Conservation (phyloP, 2,888 invertebrate species). For the Minunthozetes semirufus region DNA sequence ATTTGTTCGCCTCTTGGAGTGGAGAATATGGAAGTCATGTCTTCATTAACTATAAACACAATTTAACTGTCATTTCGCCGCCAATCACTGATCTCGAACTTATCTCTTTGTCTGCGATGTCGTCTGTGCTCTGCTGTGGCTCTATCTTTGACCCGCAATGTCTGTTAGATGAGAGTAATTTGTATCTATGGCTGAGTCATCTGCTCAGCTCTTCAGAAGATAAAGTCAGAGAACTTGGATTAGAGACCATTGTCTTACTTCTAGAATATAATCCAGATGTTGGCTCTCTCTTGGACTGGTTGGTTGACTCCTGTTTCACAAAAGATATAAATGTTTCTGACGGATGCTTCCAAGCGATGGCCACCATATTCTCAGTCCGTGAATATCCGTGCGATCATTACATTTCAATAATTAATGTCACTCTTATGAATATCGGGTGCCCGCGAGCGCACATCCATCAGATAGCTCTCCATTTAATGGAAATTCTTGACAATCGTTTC, state of each 20-base stretch:
- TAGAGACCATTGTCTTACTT: constrained; percentile 85
- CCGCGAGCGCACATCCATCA: constrained; percentile 86
- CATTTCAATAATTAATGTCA: constrained; percentile 94
- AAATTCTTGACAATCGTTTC: constrained; percentile 83
- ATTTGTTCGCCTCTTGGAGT: constrained; percentile 88
- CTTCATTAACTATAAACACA: constrained; percentile 35
- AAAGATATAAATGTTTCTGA: constrained; percentile 83
- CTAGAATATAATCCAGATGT: constrained; percentile 92
- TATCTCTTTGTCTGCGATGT: constrained; percentile 72
- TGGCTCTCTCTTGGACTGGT: constrained; percentile 85
- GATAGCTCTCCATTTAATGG: constrained; percentile 85
- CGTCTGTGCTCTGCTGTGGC: constrained; percentile 89
- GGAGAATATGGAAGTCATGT: constrained; percentile 63
- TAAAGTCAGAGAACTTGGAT: constrained; percentile 64
- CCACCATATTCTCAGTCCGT: constrained; percentile 90
- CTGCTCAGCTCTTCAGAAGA: constrained; percentile 74
- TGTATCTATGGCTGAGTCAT: constrained; percentile 89
- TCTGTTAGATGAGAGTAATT: constrained; percentile 75
- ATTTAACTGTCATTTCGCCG: constrained; percentile 46
- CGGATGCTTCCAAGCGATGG: constrained; percentile 90
- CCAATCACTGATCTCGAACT: constrained; percentile 52
- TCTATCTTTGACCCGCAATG: constrained; percentile 81
- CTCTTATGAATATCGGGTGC: constrained; percentile 91
- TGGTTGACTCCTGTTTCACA: constrained; percentile 94
- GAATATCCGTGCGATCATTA: constrained; percentile 97